phyloP scores from a whole-genome alignment of 2,888 invertebrate species.

The Drosophila hamatofila region DNA sequence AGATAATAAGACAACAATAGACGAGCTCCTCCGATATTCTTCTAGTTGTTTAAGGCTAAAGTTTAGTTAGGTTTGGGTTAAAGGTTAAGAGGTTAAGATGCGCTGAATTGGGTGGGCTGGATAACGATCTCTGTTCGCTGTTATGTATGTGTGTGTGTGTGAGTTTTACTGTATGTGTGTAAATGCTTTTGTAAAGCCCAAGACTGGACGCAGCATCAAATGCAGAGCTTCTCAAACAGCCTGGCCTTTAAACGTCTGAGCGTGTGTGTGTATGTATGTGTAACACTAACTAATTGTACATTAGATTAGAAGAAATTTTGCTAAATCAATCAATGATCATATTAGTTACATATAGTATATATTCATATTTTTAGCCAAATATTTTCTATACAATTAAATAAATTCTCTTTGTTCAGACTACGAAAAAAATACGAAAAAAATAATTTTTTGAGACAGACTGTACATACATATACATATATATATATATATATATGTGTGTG shows the following conservation, averaged over 20 bases:
- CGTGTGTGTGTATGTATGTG: conserved; percentile 24
- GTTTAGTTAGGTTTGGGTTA: conserved; percentile 12
- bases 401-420: conserved; percentile 39
- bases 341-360: conserved; percentile 19
- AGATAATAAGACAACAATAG: neutral
- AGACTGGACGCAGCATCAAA: conserved; percentile 17
- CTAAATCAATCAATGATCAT: conserved; percentile 58
- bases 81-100: conserved; percentile 20
- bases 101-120: conserved; percentile 58
- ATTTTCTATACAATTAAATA: conserved; percentile 28
- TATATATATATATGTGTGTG: neutral
- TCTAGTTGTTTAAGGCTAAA: conserved; percentile 5
- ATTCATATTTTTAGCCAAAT: conserved; percentile 13
- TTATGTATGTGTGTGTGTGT: neutral
- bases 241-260: neutral
- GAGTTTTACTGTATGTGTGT: conserved; percentile 20
- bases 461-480: conserved; percentile 21
- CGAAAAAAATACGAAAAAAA: conserved; percentile 9
- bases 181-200: conserved; percentile 58
- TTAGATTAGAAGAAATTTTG: conserved; percentile 74
- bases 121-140: conserved; percentile 34
- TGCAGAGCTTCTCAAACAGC: conserved; percentile 1
- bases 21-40: neutral
- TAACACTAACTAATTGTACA: conserved; percentile 70
- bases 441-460: conserved; percentile 20